These are phyloP conservation scores for Ceyx erithaca DNA, from an alignment of 2,797 vertebrate species.

Conservation along the genomic window DNA sequence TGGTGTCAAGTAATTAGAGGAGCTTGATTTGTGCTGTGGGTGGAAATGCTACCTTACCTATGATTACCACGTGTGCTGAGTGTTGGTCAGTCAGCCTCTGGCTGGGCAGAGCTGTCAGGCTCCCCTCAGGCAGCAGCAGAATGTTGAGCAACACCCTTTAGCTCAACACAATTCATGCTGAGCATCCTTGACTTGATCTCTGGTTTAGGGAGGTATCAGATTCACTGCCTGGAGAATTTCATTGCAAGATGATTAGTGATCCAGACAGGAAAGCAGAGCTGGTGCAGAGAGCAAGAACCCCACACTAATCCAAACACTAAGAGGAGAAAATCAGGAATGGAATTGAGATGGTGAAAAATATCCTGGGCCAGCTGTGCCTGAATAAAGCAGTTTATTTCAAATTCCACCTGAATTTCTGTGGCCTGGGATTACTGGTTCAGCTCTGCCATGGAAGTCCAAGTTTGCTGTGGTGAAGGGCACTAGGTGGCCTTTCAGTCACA, in stretches of 20 bases:
- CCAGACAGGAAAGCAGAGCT: neutral
- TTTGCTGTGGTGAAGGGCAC: neutral
- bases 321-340: neutral
- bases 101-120: neutral
- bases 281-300: neutral
- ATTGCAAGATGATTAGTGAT: neutral
- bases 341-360: neutral
- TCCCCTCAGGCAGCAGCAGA: neutral
- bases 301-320: neutral
- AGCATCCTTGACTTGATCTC: neutral
- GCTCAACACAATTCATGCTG: neutral
- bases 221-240: neutral
- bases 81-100: accelerated
- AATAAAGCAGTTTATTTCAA: neutral
- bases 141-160: neutral
- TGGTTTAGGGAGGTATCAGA: neutral
- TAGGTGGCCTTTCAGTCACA: neutral
- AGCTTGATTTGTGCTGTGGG: accelerated
- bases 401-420: neutral
- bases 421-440: neutral
- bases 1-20: neutral
- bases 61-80: accelerated
- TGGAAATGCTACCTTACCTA: neutral
- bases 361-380: neutral
- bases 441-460: neutral